These are phyloP conservation scores for Eristalinus sepulchralis DNA, from an alignment of 2,888 invertebrate genomes.

Conservation along the genomic window DNA sequence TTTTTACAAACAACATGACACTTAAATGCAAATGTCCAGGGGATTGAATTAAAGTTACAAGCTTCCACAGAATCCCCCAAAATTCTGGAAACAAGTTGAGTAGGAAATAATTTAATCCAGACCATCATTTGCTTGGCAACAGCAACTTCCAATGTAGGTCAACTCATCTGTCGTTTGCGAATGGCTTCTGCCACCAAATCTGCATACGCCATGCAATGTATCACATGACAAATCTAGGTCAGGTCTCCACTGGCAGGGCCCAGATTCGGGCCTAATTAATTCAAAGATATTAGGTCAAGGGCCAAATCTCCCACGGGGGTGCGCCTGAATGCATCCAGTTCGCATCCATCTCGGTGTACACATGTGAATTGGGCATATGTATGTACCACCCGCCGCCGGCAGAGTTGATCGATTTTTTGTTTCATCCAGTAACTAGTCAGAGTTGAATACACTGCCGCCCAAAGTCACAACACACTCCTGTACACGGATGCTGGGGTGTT, in stretches of 20 bases:
- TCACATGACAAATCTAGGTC: conserved; percentile 1
- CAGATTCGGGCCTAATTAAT: conserved; percentile 25
- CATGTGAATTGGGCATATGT: not conserved
- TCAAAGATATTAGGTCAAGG: conserved; percentile 23
- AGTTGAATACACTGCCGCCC: not conserved
- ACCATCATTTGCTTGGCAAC: not conserved
- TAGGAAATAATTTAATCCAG: not conserved
- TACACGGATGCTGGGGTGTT: too few species aligned
- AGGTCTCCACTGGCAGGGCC: conserved; percentile 10
- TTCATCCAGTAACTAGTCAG: conserved; percentile 1
- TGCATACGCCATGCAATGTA: not conserved
- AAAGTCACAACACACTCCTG: not conserved
- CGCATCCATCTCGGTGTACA: not conserved
- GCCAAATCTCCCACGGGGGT: not conserved
- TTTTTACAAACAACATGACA: not conserved
- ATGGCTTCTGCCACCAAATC: not conserved
- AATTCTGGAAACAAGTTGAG: not conserved
- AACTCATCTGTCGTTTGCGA: not conserved
- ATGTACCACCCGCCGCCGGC: conserved; percentile 4
- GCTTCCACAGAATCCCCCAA: too few species aligned
- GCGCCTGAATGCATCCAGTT: not conserved
- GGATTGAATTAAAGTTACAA: not conserved
- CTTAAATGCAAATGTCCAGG: not conserved
- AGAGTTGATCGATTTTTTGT: conserved; percentile 43
- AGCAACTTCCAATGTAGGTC: not conserved